Evolutionary conservation across 2,797 vertebrate genomes (phyloP), one percentile per base, ranked within the genome.

Genomic region (Cuniculus paca): DNA sequence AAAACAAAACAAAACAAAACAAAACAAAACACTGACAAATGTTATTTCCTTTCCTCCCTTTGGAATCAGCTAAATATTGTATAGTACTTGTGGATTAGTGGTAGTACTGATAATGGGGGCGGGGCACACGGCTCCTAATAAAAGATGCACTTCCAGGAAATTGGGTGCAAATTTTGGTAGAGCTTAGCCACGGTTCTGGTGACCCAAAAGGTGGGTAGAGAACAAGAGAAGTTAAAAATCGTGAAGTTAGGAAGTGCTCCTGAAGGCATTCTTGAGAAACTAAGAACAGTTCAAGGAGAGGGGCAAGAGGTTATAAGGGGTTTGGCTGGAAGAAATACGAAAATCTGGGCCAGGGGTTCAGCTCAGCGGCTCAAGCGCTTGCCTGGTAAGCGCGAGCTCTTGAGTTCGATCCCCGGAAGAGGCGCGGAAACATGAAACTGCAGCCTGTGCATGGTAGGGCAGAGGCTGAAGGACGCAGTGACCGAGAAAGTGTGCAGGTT

Each of bases 181-280:
- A 48, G 42, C 13, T 56, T 34, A 94, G 83, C 48, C 78, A 65
- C 85, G 52, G 39, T 22, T 82, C 12, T 70, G 39, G 20, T 82
- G n/a, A 45, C 50, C 70, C 28, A 34, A 77, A 77, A 82, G 54
- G 42, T 36, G 14, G 72, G 42, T 22, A 61, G 87, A 85, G 63
- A 85, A 61, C 36, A 90, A 81, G 34, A 88, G 81, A 92, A 88
- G 10, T 19, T 54, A 79, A 39, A 14, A 88, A 77, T 11, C 79
- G n/a, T 61, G n/a, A 50, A 36, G 89, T 70, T 52, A 56, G 39
- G 48, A 26, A 77, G 36, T 54, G 6, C 31, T 93, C 61, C 90
- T 91, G 56, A 91, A 85, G 75, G 28, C 34, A 56, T 78, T 42
- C n/a, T 60, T 60, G 87, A 52, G 56, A 61, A 93, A 88, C 19